Evolutionary conservation across 2,113 vertebrate genomes (phyloP), one percentile per base, ranked within the genome.

Genomic region (Crotalus tigris): DNA sequence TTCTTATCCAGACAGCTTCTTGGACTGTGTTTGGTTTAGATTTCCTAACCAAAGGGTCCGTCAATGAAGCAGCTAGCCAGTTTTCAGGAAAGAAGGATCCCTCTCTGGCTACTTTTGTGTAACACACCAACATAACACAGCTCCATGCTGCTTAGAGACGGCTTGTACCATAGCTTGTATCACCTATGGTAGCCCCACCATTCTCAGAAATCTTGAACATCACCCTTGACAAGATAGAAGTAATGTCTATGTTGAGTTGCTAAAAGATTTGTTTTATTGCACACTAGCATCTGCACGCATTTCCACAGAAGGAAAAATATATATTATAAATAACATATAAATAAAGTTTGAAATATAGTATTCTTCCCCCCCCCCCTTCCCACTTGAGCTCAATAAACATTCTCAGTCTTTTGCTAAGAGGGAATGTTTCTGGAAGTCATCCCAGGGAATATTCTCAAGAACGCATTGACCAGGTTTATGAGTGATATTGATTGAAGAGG

Each of bases 401-500:
- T 51, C 54, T 89, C 4, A 9, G 59, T 92, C 89, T 94, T 93
- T 69, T 94, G 85, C 91, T 93, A 69, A 87, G 2, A 88, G 39
- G 64, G n/a, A 75, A 2, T 8, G 9, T 51, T 88, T 29, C 49
- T 95, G 55, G 90, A 95, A 93, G 92, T 86, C 87, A 93, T 69
- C 91, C 90, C 81, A 39, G 44, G 87, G 44, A 54, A 6, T 8
- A 44, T 96, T 91, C 93, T 51, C 21, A 4, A 1, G 4, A 57
- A 21, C 2, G 15, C 69, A 92, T 69, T 91, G 91, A 94, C 92
- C 93, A 33, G 59, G 92, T 3, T 46, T 44, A 26, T 97, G 95
- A 97, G 75, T 93, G 97, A 94, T 96, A 98, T 39, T 97, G 95
- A 95, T 95, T 97, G 92, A 97, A 29, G 93, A 96, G 85, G 21